Conservation (phyloP, 1,140 invertebrate species). For the Drosophila lowei region DNA sequence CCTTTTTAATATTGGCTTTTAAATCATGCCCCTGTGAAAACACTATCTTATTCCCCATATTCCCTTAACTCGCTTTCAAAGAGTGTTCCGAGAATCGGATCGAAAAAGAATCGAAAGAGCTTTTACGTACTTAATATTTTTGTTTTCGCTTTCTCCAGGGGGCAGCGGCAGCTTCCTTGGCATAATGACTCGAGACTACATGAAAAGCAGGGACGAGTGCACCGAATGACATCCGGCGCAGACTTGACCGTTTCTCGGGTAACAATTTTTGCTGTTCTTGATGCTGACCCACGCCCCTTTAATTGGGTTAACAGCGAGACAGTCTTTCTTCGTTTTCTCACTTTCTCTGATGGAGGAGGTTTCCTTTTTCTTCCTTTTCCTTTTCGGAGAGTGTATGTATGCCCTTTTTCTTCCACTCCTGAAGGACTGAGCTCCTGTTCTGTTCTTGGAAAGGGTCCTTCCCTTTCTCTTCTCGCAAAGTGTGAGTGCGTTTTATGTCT, state of each 20-base stretch:
- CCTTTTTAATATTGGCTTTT: too few relatives aligned
- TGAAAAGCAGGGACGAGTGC: conserved; percentile 57
- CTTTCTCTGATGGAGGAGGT: conserved; percentile 21
- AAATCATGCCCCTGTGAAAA: too few relatives aligned
- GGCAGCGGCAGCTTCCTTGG: conserved; percentile 1
- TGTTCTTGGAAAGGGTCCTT: too few relatives aligned
- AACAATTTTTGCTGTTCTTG: conserved; percentile 27
- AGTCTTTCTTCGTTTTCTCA: conserved; percentile 30
- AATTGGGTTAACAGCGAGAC: conserved; percentile 66
- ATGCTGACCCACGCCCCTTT: conserved; percentile 36
- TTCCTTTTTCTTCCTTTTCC: conserved; percentile 6
- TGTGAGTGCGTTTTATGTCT: conserved; percentile 48
- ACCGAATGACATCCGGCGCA: conserved; percentile 60
- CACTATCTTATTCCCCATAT: too few relatives aligned
- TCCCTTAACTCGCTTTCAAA: too few relatives aligned
- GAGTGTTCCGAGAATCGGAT: too few relatives aligned
- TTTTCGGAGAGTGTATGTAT: background rate
- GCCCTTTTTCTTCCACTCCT: background rate
- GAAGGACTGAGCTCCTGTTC: background rate
- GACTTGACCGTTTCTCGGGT: conserved; percentile 57
- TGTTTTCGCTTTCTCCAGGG: background rate
- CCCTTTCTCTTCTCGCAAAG: background rate
- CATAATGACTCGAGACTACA: conserved; percentile 65
- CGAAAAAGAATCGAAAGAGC: background rate
- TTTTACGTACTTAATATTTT: conserved; percentile 18